Evolutionary conservation across 2,113 vertebrate species (phyloP).

Genomic region (Smithornis capensis): DNA sequence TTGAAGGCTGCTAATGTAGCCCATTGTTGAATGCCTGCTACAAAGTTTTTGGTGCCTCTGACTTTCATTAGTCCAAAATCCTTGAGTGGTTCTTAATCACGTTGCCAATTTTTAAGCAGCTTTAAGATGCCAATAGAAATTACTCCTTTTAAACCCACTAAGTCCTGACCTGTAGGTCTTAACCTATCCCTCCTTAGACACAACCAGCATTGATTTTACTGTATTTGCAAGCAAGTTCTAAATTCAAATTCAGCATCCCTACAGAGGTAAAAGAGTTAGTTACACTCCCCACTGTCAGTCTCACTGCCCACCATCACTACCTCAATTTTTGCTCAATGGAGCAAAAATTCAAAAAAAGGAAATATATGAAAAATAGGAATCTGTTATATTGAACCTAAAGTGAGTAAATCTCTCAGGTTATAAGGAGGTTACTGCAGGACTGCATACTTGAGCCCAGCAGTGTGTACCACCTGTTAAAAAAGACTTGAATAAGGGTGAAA

Average conservation of each 20-base stretch:
- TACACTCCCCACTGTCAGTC: not conserved
- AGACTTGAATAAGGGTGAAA: not conserved
- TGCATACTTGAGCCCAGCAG: not conserved
- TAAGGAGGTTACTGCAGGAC: not conserved
- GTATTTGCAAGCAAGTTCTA: not conserved
- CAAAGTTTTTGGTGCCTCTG: not conserved
- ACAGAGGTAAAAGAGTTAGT: not conserved
- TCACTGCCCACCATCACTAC: not conserved
- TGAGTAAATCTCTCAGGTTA: not conserved
- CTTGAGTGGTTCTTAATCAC: not conserved
- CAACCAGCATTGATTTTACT: not conserved
- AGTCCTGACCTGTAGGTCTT: not conserved
- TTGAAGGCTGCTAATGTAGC: not conserved
- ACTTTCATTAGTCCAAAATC: slow-evolving; percentile 1
- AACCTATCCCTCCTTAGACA: not conserved
- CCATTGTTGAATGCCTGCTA: not conserved
- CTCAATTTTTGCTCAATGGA: too few species aligned
- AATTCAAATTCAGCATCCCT: not conserved
- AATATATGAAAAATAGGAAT: not conserved
- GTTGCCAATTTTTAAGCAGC: not conserved
- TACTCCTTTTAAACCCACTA: not conserved
- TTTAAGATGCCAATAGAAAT: not conserved
- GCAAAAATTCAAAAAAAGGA: not conserved
- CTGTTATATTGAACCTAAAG: not conserved
- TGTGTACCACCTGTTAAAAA: not conserved